Evolutionary conservation across 92 coral and sea anemone species (phyloP).

Genomic region (Umimayanthus kanabou): DNA sequence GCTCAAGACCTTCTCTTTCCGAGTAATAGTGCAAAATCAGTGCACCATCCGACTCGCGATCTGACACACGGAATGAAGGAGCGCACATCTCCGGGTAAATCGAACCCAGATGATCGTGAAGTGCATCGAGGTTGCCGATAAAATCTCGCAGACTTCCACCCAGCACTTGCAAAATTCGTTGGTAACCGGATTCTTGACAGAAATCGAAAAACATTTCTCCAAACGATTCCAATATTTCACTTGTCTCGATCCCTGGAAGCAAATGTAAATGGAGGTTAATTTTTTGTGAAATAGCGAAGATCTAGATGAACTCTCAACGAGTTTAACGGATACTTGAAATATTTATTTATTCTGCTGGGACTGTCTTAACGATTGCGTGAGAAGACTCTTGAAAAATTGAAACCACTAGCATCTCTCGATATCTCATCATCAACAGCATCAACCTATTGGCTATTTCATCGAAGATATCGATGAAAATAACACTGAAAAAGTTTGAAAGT

Average conservation of each 20-base stretch:
- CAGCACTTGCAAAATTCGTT: conserved; percentile 82
- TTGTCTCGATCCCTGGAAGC: conserved; percentile 69
- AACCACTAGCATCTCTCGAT: background rate
- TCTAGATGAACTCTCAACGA: too few species aligned
- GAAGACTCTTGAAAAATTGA: background rate
- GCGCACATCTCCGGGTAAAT: conserved; percentile 92
- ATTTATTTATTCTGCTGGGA: too few species aligned
- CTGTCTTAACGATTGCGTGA: background rate
- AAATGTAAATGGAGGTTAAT: background rate
- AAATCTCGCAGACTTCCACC: conserved; percentile 89
- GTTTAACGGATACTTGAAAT: too few species aligned
- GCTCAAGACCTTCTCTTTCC: conserved; percentile 84
- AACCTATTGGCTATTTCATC: too few species aligned
- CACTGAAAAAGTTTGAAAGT: background rate
- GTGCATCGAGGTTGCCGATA: conserved; percentile 83
- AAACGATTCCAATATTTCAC: conserved; percentile 72
- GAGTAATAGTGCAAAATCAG: conserved; percentile 89
- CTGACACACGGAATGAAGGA: conserved; percentile 89
- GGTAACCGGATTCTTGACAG: conserved; percentile 91
- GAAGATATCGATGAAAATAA: background rate
- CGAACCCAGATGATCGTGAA: conserved; percentile 82
- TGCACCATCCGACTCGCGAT: conserved; percentile 79
- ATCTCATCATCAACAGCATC: background rate
- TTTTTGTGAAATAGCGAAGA: background rate
- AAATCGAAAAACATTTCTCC: conserved; percentile 90